Evolutionary conservation across 2,113 vertebrate species (phyloP).

Genomic region (Chiloscyllium plagiosum): DNA sequence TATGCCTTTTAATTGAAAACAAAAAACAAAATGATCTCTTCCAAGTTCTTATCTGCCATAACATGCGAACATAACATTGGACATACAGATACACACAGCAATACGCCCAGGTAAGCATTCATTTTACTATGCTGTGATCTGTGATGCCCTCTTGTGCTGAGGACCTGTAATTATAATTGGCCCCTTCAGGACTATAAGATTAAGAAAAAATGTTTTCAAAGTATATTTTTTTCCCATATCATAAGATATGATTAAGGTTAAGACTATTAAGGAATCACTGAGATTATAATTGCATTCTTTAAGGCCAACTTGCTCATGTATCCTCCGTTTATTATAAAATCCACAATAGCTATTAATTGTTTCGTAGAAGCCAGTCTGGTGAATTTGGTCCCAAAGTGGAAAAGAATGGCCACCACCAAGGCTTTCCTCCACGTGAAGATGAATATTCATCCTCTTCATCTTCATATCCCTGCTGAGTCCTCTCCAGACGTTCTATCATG

Average conservation of each 20-base stretch:
- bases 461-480: constrained; percentile 45
- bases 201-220: constrained; percentile 6
- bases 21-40: background rate
- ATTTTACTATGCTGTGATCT: constrained; percentile 1
- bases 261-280: background rate
- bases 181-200: background rate
- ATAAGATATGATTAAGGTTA: background rate
- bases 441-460: constrained; percentile 48
- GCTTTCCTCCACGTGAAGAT: constrained; percentile 57
- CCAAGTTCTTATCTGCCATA: background rate
- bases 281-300: background rate
- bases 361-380: constrained; percentile 82
- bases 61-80: background rate
- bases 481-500: constrained; percentile 65
- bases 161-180: background rate
- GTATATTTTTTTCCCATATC: background rate
- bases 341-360: constrained; percentile 47
- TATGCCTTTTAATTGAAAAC: background rate
- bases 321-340: background rate
- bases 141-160: constrained; percentile 6
- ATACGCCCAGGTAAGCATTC: background rate
- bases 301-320: background rate
- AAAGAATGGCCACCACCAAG: constrained; percentile 98
- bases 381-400: constrained; percentile 67
- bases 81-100: background rate